Evolutionary conservation across 2,888 invertebrate species (phyloP), one percentile per base, ranked within the genome.

Genomic region (Zootermopsis nevadensis): DNA sequence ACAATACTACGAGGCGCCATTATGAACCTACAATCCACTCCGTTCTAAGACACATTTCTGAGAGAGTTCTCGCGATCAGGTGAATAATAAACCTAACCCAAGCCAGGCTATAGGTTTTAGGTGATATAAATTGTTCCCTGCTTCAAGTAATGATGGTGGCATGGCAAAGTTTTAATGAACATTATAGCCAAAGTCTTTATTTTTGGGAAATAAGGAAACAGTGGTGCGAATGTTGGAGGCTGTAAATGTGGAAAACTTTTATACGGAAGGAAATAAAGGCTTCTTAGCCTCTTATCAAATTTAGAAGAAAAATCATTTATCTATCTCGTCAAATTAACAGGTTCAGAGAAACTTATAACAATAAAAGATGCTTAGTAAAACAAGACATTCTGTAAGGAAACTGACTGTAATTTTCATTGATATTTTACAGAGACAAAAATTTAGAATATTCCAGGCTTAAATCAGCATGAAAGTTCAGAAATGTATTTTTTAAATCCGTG

Each of bases 161-260:
- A 27, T 60, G 27, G 69, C 19, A 69, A 33, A 69, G 69, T 69
- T 69, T 69, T 69, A 69, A 69, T 69, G 69, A 69, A 69, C 31
- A 33, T 33, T 69, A 22, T 69, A 69, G 69, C 33, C 33, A 19
- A 19, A 19, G 33, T 31, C 33, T 33, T 69, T 33, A 69, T 33
- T 69, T 69, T 33, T 10, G n/a, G 60, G 60, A 27, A 60, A 60
- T 8, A 60, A 27, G n/a, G 1, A 27, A 2, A 27, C 12, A 27
- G 60, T 2, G n/a, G n/a, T 27, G 60, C 19, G 48, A 48, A 48
- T 48, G 48, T 48, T 19, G 0, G 15, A 15, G 27, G 60, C 6
- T 60, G 60, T 27, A 27, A 12, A 19, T 7, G 60, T 60, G 19
- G 55, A 55, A 55, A 55, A 55, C 1, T 55, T 55, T 7, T 7